Base-by-base conservation (phyloP, 2,113 vertebrate species). In the Melanostigma gelatinosum region DNA sequence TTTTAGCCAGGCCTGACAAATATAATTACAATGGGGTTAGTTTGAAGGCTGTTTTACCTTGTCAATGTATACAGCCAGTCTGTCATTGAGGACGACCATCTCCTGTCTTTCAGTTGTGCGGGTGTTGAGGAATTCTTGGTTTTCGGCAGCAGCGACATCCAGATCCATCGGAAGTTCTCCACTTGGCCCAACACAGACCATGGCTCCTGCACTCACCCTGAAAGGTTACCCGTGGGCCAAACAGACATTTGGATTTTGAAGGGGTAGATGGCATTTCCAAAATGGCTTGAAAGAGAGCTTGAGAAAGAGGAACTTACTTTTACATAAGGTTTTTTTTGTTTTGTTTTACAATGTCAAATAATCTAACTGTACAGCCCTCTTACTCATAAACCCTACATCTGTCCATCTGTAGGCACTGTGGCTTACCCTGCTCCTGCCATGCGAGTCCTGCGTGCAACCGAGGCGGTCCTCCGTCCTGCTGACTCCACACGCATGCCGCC, bases 21-120 rank as follows among this genome's bases (percentile, higher is more conserved):
- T 29, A 42, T 40, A 62, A 22, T 15, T 13, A 0, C n/a, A 76
- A 66, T 61, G 1, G 1, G 29, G 5, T 36, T 32, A 6, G 12
- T n/a, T 12, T 46, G 24, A 78, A 40, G 42, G 65, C 2, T 4
- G 1, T 10, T 46, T 74, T 85, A 92, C 92, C 93, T 94, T 95
- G 77, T 94, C 89, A 27, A 92, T 92, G 76, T 94, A 95, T 2
- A 88, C 68, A 24, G 94, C 95, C 90, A 96, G 86, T 44, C 94
- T 89, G 81, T 95, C 95, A 16, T 96, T 94, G 52, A 96, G 90
- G 42, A 94, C 69, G 2, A 95, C 11, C 90, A 94, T 80, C 54
- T 93, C 87, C 75, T 93, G 83, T 15, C 90, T 93, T 80, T 95
- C 92, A 38, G 48, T 86, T n/a, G 67, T 93, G 16, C 95, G 82